Evolutionary conservation across 2,113 vertebrate species (phyloP).

Genomic region (Prionailurus bengalensis): DNA sequence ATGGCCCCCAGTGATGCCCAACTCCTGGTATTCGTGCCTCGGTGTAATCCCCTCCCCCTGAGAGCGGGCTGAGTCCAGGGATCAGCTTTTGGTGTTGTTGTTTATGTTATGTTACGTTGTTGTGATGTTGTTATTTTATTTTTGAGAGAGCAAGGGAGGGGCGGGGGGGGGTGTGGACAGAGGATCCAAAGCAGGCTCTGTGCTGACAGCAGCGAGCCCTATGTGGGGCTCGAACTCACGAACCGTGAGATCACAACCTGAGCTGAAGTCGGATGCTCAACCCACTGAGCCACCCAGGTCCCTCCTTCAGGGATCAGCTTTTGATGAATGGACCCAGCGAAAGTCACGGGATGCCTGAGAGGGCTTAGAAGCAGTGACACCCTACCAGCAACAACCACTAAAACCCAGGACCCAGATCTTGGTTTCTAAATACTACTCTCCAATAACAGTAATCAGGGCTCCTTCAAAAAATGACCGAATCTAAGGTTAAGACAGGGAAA

Average conservation of each 20-base stretch:
- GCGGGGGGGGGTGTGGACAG: too few species aligned
- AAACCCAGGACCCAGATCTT: background rate
- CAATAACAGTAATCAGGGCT: background rate
- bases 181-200: too few species aligned
- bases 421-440: background rate
- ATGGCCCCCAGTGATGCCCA: background rate
- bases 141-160: too few species aligned
- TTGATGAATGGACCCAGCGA: background rate
- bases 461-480: background rate
- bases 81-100: background rate
- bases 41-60: background rate
- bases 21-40: background rate
- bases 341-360: background rate
- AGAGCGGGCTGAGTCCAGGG: background rate
- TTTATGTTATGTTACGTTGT: too few species aligned
- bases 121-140: too few species aligned
- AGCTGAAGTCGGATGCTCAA: too few species aligned
- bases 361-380: background rate
- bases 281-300: too few species aligned
- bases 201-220: too few species aligned
- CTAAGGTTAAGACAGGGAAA: background rate
- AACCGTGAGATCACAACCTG: too few species aligned
- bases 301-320: background rate
- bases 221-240: too few species aligned
- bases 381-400: background rate